Conservation (phyloP, 2,888 invertebrate genomes). For the Anodontia alba region DNA sequence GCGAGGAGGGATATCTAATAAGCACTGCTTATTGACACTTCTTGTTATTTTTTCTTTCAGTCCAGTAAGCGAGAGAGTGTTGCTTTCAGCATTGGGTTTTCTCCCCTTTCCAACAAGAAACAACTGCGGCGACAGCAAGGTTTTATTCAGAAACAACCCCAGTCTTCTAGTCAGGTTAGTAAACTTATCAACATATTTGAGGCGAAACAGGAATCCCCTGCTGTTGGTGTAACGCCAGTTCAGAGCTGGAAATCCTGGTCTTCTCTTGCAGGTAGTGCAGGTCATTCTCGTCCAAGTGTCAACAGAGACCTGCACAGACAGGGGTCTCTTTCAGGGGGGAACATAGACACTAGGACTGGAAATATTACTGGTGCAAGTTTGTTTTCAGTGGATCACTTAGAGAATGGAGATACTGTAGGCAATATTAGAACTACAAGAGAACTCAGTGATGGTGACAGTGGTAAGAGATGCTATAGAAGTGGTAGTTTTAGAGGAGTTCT, state of each 20-base stretch:
- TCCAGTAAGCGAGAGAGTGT: slow-evolving; percentile 66
- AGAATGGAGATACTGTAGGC: too few species aligned
- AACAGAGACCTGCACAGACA: too few species aligned
- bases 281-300: not conserved
- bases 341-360: too few species aligned
- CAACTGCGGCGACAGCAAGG: slow-evolving; percentile 67
- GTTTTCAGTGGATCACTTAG: too few species aligned
- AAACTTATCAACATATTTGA: slow-evolving; percentile 64
- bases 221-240: not conserved
- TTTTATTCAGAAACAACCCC: slow-evolving; percentile 68
- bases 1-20: too few species aligned
- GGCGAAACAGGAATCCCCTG: slow-evolving; percentile 29
- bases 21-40: too few species aligned
- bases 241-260: slow-evolving; percentile 14
- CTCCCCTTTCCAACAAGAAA: slow-evolving; percentile 65
- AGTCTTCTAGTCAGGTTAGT: slow-evolving; percentile 65
- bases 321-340: too few species aligned
- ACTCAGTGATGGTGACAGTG: not conserved
- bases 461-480: not conserved
- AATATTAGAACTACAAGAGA: not conserved
- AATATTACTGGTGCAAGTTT: too few species aligned
- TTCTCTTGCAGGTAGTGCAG: not conserved
- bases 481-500: not conserved
- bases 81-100: slow-evolving; percentile 77
- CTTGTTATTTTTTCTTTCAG: slow-evolving; percentile 52